Evolutionary conservation across 2,888 invertebrate species (phyloP).

Genomic region (Pseudococcus longispinus): DNA sequence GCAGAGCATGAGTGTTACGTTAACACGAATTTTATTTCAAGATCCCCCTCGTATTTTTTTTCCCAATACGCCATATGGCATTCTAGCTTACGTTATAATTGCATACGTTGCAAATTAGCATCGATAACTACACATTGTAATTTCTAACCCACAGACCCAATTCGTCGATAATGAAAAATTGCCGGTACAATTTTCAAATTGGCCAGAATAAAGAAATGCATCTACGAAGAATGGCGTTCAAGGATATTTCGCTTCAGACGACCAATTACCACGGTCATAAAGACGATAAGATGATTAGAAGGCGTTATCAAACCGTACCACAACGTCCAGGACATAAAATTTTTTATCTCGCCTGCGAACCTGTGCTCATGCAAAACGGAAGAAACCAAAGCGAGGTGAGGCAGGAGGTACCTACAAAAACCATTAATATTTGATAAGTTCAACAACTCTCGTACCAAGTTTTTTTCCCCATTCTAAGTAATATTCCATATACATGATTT

Average conservation of each 20-base stretch:
- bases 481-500: neutral
- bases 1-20: neutral
- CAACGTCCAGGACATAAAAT: neutral
- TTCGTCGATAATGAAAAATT: neutral
- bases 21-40: neutral
- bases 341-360: neutral
- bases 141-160: neutral
- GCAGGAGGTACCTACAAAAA: neutral
- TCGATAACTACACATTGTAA: neutral
- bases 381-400: neutral
- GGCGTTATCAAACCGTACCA: neutral
- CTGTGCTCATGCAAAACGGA: neutral
- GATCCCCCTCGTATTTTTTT: neutral
- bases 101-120: neutral
- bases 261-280: slow-evolving; percentile 12
- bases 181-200: neutral
- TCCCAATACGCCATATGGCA: neutral
- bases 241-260: neutral
- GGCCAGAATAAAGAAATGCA: neutral
- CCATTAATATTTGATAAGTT: slow-evolving; percentile 31
- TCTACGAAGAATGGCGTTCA: neutral
- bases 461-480: neutral
- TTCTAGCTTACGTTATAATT: neutral
- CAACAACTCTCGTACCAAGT: neutral
- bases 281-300: slow-evolving; percentile 2